Evolutionary conservation across 2,797 vertebrate species (phyloP), one percentile per base, ranked within the genome.

Genomic region (Lithobates sylvaticus): DNA sequence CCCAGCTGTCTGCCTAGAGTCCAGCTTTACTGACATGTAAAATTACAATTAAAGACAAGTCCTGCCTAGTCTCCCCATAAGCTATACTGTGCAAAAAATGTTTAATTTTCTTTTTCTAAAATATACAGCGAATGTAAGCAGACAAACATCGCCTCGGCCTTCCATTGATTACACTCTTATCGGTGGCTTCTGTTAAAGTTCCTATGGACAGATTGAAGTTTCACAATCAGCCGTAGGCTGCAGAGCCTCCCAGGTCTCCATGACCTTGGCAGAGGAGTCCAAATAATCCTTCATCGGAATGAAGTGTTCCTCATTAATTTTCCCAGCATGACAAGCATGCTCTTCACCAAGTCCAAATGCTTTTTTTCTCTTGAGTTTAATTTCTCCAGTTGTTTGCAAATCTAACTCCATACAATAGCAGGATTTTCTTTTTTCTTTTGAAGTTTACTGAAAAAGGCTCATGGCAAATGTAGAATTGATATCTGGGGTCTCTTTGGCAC

Each of bases 221-320:
- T 64, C 42, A 13, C 70, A 80, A 80, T 69, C 61, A 39, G 50
- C 50, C 39, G 50, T 44, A 78, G 68, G 68, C 29, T 47, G 44
- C 15, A 70, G 79, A 81, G 8, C n/a, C 34, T 75, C 50, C 26
- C 65, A 76, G 85, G 80, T 77, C 85, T 82, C 10, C 3, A 26
- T 83, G 85, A 86, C 85, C 85, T 82, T 82, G 85, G 85, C 73
- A 54, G 32, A 5, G 21, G 3, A n/a, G 23, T 39, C 72, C 47
- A 67, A 69, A 74, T 72, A 85, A 74, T 79, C 70, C 26, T 10
- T 78, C 34, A 61, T 9, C 2, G n/a, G 76, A 47, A 79, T 79
- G 76, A 74, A 79, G 70, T 85, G 69, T 78, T 84, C 83, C 83
- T 84, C 73, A 78, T 84, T 84, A 61, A n/a, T 83, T 68, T 68